Base-by-base conservation (phyloP, 2,113 vertebrate species). In the Microcebus tavaratra region DNA sequence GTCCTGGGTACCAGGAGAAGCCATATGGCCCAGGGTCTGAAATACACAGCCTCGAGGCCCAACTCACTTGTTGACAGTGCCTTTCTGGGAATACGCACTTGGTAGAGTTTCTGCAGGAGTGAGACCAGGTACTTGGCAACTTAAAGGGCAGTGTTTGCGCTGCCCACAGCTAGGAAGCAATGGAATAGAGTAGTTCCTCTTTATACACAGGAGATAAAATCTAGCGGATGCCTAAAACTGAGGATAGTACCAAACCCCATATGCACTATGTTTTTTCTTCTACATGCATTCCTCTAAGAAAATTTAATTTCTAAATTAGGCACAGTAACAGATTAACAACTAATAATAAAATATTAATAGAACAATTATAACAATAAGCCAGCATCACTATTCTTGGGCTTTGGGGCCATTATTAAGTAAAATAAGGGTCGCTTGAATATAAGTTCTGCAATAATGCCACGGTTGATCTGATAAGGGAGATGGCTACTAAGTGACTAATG, bases 1-100 rank as follows among this genome's bases (percentile, higher is more conserved):
- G 85, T 80, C 57, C 90, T 90, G 80, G 70, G 73, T 36, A 73
- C 82, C 23, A 18, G 78, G 50, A 96, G 86, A 76, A 93, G 73
- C 96, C 96, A 96, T 90, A 94, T 94, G 79, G 91, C 93, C 91
- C 57, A 15, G 79, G 36, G 79, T 76, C 93, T 84, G 94, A 94
- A 79, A 87, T 73, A 96, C 83, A 96, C 59, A 96, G 93, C 63
- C 78, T 27, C 12, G 17, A 79, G 84, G 20, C 61, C 90, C 29
- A 36, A 84, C 79, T 45, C 48, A 65, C 86, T 91, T 92, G 88
- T 86, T 92, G 84, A 59, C 27, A 61, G 72, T 34, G 59, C 21
- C 78, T 73, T 59, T 34, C 79, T 83, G 68, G 39, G 85, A 96
- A 86, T 0, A 67, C 23, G 34, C 31, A 2, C 48, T 50, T 78